phyloP scores from a whole-genome alignment of 2,797 vertebrate species.

The Anguilla anguilla region DNA sequence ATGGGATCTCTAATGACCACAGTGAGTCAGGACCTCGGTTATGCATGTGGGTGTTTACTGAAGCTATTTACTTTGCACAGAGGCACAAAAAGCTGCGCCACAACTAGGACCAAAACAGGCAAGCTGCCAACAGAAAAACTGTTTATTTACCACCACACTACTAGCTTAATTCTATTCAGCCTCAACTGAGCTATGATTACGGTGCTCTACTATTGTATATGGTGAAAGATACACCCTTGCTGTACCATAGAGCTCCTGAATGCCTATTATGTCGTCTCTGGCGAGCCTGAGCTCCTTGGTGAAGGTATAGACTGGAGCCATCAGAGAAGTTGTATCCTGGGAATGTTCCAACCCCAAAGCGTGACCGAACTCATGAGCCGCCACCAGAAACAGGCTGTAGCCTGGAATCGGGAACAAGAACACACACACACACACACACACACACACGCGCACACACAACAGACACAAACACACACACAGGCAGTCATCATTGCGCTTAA shows the following conservation, averaged over 20 bases:
- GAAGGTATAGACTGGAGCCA: slow-evolving; percentile 95
- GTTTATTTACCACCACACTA: too few species aligned
- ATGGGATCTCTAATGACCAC: too few species aligned
- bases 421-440: not conserved
- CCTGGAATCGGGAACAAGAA: slow-evolving; percentile 68
- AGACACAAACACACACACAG: not conserved
- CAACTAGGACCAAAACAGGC: not conserved
- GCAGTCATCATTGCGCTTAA: not conserved
- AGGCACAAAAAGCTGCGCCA: not conserved
- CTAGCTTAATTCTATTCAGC: not conserved
- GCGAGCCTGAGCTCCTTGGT: slow-evolving; percentile 92
- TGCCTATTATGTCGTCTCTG: slow-evolving; percentile 89
- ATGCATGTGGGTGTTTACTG: not conserved
- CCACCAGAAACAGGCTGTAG: slow-evolving; percentile 96
- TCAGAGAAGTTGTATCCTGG: slow-evolving; percentile 90
- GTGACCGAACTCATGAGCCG: slow-evolving; percentile 98
- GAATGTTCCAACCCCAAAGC: slow-evolving; percentile 97
- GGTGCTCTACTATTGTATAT: not conserved
- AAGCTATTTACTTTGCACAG: not conserved
- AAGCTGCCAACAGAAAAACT: not conserved
- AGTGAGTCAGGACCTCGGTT: too few species aligned
- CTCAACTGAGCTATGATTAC: not conserved
- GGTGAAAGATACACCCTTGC: not conserved
- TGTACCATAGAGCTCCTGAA: slow-evolving; percentile 93
- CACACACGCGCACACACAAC: not conserved